Conservation (phyloP, 1,140 invertebrate genomes). For the Bombus waltoni region DNA sequence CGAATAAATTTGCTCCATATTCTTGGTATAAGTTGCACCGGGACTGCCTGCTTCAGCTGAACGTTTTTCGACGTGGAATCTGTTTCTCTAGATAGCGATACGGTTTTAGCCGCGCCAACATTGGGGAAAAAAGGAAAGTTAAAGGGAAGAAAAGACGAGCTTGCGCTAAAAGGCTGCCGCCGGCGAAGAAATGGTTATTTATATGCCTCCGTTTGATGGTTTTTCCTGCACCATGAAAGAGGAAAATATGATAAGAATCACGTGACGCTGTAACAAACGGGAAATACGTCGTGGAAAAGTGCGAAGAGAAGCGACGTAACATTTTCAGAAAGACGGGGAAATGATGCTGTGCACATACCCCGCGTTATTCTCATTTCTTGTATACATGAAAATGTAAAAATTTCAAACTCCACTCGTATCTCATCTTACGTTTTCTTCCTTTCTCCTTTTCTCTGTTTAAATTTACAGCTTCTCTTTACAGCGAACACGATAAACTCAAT, state of each 20-base stretch:
- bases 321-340: background rate
- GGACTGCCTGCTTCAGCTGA: background rate
- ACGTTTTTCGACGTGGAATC: background rate
- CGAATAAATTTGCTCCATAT: background rate
- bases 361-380: background rate
- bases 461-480: background rate
- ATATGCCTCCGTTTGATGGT: conserved; percentile 14
- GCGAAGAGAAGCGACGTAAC: background rate
- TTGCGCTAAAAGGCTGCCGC: background rate
- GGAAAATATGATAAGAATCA: conserved; percentile 15
- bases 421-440: too few relatives aligned
- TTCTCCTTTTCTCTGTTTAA: background rate
- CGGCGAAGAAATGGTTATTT: background rate
- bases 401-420: background rate
- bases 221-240: background rate
- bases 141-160: background rate
- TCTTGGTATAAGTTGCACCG: background rate
- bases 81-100: background rate
- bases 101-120: background rate
- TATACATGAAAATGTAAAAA: background rate
- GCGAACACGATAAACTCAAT: background rate
- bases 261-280: too few relatives aligned
- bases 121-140: background rate
- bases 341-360: background rate
- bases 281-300: background rate